A percentile compares a stretch with the other conserved stretches of the same genome.
Conservation (phyloP, 2,888 invertebrate species). For the Scaptomyza reducta region DNA sequence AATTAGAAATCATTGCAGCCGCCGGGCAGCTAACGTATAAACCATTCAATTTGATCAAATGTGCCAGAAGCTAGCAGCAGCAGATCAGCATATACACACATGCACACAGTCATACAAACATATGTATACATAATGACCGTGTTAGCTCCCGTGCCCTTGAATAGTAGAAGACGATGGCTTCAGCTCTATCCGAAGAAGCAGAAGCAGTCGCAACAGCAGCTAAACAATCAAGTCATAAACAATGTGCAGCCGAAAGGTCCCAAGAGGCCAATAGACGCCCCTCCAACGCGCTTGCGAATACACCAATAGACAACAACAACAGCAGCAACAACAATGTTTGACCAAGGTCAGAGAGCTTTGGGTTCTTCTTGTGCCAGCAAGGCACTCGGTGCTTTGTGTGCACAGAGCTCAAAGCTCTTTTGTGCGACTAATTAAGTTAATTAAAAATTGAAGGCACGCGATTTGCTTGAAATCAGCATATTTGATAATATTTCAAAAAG, state of each 20-base stretch:
- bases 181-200: slow-evolving; percentile 29
- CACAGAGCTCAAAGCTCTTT: slow-evolving; percentile 44
- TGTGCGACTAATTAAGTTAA: slow-evolving; percentile 70
- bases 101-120: neutral
- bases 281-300: slow-evolving; percentile 48
- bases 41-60: slow-evolving; percentile 62
- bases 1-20: slow-evolving; percentile 73
- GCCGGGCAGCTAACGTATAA: slow-evolving; percentile 34
- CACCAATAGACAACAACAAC: slow-evolving; percentile 17
- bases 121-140: slow-evolving; percentile 43
- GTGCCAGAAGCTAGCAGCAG: slow-evolving; percentile 31
- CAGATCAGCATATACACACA: slow-evolving; percentile 22
- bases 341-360: slow-evolving; percentile 50
- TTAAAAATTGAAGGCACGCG: slow-evolving; percentile 72
- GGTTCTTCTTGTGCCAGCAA: slow-evolving; percentile 45
- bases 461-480: slow-evolving; percentile 60
- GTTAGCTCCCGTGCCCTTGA: slow-evolving; percentile 66
- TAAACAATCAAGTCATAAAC: slow-evolving; percentile 77
- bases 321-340: slow-evolving; percentile 16
- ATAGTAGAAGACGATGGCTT: slow-evolving; percentile 53
- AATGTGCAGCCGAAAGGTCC: slow-evolving; percentile 72
- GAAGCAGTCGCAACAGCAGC: slow-evolving; percentile 38
- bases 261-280: slow-evolving; percentile 53
- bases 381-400: slow-evolving; percentile 16
- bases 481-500: slow-evolving; percentile 65